Evolutionary conservation across 2,888 invertebrate species (phyloP), one percentile per base, ranked within the genome.

Genomic region (Microplitis manilae): DNA sequence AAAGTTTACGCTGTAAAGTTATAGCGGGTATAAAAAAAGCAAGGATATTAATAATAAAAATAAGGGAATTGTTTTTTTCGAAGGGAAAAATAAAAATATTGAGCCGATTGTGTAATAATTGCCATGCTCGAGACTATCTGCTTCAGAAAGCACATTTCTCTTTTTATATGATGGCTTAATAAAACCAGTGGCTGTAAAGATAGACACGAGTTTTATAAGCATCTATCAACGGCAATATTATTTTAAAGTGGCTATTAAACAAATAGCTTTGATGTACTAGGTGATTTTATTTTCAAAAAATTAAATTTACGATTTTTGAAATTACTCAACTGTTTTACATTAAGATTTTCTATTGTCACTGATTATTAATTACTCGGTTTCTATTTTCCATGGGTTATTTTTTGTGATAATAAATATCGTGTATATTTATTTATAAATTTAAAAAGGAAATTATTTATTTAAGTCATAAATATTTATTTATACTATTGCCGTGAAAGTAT

Each of bases 91-190:
- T 13, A 13, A 50, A 50, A 50, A 50, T 50, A 50, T 50, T 13
- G 13, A 50, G 13, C 5, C 13, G 8, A 50, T 50, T 50, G 50
- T 50, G 50, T 13, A 50, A 50, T 50, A 50, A 50, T 50, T 50
- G 13, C 50, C 13, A 13, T 13, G 50, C 50, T 50, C 13, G 50
- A 50, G 50, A 50, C 50, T 50, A 50, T 50, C 50, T 50, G 50
- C 50, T 50, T 50, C 50, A 50, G 50, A 50, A 50, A 50, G 50
- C 50, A 50, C 50, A 50, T 50, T 50, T 50, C 50, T 50, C 50
- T 50, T 30, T 30, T 30, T 30, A 30, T 30, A 30, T 50, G 13
- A 50, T 50, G 50, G 50, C 13, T 50, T 50, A 50, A 50, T 50
- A 50, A 50, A 50, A 50, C 50, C 50, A 50, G 2, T 13, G 50